Conservation (phyloP, 2,113 vertebrate species). For the Parotia lawesii region DNA sequence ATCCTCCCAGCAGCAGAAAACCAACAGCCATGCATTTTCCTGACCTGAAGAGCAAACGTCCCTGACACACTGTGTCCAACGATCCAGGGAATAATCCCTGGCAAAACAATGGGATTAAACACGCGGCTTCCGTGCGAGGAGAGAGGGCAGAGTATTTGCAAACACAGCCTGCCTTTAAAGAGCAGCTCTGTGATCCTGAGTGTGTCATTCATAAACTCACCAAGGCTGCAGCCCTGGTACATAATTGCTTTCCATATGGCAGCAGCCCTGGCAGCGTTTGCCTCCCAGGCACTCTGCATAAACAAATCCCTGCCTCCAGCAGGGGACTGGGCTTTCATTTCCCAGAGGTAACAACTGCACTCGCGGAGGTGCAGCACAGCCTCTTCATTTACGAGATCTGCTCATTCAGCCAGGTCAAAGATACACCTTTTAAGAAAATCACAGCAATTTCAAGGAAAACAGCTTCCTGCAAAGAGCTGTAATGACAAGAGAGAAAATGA, state of each 20-base stretch:
- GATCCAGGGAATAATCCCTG: slow-evolving; percentile 8
- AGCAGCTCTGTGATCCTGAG: slow-evolving; percentile 32
- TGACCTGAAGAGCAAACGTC: slow-evolving; percentile 27
- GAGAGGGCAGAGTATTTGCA: neutral
- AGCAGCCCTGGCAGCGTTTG: slow-evolving; percentile 30
- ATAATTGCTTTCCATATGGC: slow-evolving; percentile 10
- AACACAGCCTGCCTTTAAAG: neutral
- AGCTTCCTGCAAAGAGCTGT: slow-evolving; percentile 19
- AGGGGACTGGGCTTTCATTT: neutral
- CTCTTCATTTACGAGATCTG: neutral
- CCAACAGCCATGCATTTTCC: neutral
- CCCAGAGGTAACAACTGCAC: neutral
- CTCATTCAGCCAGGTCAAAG: slow-evolving; percentile 14
- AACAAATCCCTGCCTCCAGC: slow-evolving; percentile 12
- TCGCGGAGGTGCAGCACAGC: neutral
- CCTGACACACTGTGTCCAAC: neutral
- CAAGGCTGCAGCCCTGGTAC: slow-evolving; percentile 30
- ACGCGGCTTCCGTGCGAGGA: neutral
- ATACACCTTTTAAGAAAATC: slow-evolving; percentile 31
- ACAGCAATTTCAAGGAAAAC: slow-evolving; percentile 19
- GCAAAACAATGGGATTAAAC: slow-evolving; percentile 27
- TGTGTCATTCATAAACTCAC: slow-evolving; percentile 8
- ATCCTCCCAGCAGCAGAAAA: neutral
- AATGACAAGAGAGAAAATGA: slow-evolving; percentile 1
- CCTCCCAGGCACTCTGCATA: neutral